Base-by-base conservation (phyloP, 2,113 vertebrate species). In the Apodemus sylvaticus region DNA sequence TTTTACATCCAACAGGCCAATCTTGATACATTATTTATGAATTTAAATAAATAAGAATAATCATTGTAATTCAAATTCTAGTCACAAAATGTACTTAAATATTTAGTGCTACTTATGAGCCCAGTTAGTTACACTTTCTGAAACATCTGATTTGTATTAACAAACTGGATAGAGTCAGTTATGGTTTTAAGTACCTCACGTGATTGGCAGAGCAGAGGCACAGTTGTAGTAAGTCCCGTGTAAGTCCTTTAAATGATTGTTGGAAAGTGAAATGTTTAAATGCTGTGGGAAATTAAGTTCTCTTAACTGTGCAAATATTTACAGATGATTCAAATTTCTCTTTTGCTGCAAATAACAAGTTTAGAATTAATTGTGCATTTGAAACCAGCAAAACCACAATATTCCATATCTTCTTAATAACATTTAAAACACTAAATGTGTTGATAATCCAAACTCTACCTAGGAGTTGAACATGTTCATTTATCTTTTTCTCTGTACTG, bases 91-190 rank as follows among this genome's bases (percentile, higher is more conserved):
- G 7, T 95, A 36, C 53, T 96, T 91, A 71, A 94, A 96, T 45
- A 86, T 90, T 86, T 39, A n/a, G 24, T 89, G 14, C 14, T 55
- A 74, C 89, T 96, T 94, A 93, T 68, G 82, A 97, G 10, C 39
- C 92, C 77, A 78, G 76, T 96, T 90, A 93, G 83, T 95, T 90
- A 94, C 42, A 68, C 96, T 94, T 95, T 10, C 82, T n/a, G 11
- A 95, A 91, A 89, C 16, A 89, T 86, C 90, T 89, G 58, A 93
- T 82, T 73, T 91, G 68, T 29, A 60, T 73, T 83, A 86, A 71
- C 58, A 96, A 92, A 82, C 16, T 48, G n/a, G 93, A 83, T 93
- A 90, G 29, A 86, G 66, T 89, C 39, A 78, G 36, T 85, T 95
- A 78, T 68, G 58, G 51, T 62, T 74, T 81, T 68, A 95, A 88